These are phyloP conservation scores for Enteromius afrohamiltoni DNA, from an alignment of 2,797 vertebrate genomes.

Conservation along the genomic window DNA sequence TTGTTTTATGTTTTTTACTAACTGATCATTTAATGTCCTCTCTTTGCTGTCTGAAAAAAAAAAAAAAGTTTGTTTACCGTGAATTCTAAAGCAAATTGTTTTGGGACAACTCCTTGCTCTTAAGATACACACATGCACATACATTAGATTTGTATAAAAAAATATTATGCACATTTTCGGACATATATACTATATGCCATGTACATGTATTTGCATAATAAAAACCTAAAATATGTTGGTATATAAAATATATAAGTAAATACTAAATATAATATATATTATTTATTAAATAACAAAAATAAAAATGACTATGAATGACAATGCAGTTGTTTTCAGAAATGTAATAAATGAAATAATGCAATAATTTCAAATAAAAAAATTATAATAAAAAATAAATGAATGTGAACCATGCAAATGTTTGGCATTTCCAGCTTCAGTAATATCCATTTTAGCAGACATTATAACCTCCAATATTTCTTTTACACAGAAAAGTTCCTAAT, in stretches of 20 bases:
- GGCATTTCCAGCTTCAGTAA: neutral
- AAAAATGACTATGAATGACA: neutral
- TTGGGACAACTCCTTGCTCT: neutral
- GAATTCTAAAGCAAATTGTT: neutral
- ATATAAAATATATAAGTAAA: neutral
- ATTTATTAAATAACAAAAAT: neutral
- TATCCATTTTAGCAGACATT: neutral
- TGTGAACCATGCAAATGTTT: neutral
- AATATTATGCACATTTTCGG: neutral
- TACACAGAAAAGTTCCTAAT: neutral
- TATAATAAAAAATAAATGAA: neutral
- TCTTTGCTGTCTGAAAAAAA: neutral
- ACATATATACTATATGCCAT: neutral
- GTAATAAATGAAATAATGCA: neutral
- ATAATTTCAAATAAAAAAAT: neutral
- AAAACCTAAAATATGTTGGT: neutral
- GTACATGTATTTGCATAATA: neutral
- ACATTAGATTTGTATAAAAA: neutral
- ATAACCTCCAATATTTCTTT: slow-evolving; percentile 3
- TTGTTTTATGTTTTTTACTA: neutral
- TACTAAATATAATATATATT: neutral
- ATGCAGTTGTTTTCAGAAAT: neutral
- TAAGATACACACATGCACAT: neutral
- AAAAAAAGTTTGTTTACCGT: neutral
- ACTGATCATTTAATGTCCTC: neutral